Base-by-base conservation (phyloP, 2,888 invertebrate species). In the Zelleria hepariella region DNA sequence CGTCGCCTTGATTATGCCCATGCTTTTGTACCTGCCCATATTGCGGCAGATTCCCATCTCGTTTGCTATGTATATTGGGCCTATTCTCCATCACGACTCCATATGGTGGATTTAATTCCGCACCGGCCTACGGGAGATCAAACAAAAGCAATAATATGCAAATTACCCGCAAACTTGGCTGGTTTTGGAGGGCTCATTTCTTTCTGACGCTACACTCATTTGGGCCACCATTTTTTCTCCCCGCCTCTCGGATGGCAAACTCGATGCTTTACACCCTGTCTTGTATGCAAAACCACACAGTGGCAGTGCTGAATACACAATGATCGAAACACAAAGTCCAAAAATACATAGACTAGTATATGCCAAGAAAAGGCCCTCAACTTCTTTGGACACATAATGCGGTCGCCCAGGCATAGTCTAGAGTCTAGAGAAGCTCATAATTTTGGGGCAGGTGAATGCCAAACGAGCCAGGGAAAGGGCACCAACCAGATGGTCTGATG, bases 71-170 rank as follows among this genome's bases (percentile, higher is more conserved):
- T 42, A 42, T 15, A 42, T 42, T 15, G 32, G 32, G 15, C 32
- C 15, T 15, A 5, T 42, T 42, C 32, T 42, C 32, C 10, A 42
- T 42, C 32, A 42, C 32, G 32, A 15, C 15, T 15, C 32, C 32
- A 42, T 42, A 42, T 42, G 10, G 32, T 15, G 32, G 32, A 42
- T 15, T 15, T 42, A 51, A 51, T 23, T 51, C 51, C 20, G 26
- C 25, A 54, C 54, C 32, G 15, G 54, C 10, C 25, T 18, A 54
- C n/a, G 23, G n/a, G 26, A 54, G 25, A 54, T 54, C 54, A 54
- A 54, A 54, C 54, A 54, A 54, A 27, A 25, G 54, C 54, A 54
- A 54, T 54, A 26, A 25, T 26, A 54, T 54, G 54, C 18, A 54
- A 54, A 54, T 54, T 25, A 25, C 20, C 23, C 20, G 25, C 24